These are phyloP conservation scores for Gadus macrocephalus DNA, from an alignment of 2,113 vertebrate genomes.

Conservation along the genomic window DNA sequence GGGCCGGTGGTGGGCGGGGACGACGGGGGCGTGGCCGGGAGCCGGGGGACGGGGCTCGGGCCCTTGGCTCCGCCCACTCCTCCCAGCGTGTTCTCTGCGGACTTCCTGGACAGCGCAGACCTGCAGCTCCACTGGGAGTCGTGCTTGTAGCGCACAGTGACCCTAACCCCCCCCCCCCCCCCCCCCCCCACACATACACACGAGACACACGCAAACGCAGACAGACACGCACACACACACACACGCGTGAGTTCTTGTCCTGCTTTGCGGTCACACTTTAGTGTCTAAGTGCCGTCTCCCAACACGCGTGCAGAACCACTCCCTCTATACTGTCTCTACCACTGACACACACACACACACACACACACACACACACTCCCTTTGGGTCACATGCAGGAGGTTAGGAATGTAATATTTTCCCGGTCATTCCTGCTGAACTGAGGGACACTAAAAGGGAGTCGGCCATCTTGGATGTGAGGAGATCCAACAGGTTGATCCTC, in stretches of 20 bases:
- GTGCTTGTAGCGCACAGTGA: slow-evolving; percentile 76
- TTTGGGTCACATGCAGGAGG: background rate
- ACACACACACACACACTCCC: slow-evolving; percentile 23
- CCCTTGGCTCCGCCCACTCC: slow-evolving; percentile 77
- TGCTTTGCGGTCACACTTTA: too few relatives aligned
- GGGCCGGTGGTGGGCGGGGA: slow-evolving; percentile 15
- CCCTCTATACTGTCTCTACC: too few relatives aligned
- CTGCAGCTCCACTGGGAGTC: slow-evolving; percentile 96
- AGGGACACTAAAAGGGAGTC: too few relatives aligned
- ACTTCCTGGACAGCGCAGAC: slow-evolving; percentile 93
- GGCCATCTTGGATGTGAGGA: too few relatives aligned
- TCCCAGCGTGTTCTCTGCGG: slow-evolving; percentile 89
- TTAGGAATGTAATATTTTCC: too few relatives aligned
- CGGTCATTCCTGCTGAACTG: too few relatives aligned
- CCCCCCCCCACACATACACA: background rate
- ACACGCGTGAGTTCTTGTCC: too few relatives aligned
- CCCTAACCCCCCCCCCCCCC: too few relatives aligned
- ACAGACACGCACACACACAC: too few relatives aligned
- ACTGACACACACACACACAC: background rate
- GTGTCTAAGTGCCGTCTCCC: too few relatives aligned
- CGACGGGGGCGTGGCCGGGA: slow-evolving; percentile 34
- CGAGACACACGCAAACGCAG: background rate
- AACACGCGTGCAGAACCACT: too few relatives aligned
- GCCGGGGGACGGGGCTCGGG: slow-evolving; percentile 58
- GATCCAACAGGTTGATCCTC: too few relatives aligned